These are phyloP conservation scores for Morus bassanus DNA, from an alignment of 2,797 vertebrate genomes.

Conservation along the genomic window DNA sequence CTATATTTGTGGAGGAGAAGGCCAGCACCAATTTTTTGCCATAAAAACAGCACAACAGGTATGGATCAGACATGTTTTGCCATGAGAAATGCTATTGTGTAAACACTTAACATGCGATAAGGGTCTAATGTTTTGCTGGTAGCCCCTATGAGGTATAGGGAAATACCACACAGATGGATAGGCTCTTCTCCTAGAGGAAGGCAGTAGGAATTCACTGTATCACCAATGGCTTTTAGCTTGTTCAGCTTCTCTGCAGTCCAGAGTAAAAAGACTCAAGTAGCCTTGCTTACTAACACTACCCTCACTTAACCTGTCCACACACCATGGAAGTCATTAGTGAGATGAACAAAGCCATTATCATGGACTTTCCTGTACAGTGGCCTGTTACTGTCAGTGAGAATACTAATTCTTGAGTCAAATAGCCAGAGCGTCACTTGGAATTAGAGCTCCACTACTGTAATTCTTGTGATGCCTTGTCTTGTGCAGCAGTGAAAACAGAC, in stretches of 20 bases:
- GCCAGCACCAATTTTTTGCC: slow-evolving; percentile 97
- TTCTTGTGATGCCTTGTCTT: not conserved
- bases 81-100: not conserved
- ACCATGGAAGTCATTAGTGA: not conserved
- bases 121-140: not conserved
- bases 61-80: not conserved
- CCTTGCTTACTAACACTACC: not conserved
- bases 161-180: not conserved
- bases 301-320: not conserved
- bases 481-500: not conserved
- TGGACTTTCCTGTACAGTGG: not conserved
- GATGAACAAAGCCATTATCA: not conserved
- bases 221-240: not conserved
- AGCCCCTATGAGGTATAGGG: not conserved
- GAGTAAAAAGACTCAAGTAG: not conserved
- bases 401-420: not conserved
- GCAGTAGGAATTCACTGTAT: not conserved
- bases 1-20: slow-evolving; percentile 94
- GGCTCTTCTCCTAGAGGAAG: not conserved
- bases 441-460: not conserved
- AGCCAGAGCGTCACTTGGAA: not conserved
- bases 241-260: not conserved
- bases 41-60: slow-evolving; percentile 98
- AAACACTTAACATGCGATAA: not conserved
- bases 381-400: not conserved